Evolutionary conservation across 2,888 invertebrate species (phyloP).

Genomic region (Scaptomyza reducta): DNA sequence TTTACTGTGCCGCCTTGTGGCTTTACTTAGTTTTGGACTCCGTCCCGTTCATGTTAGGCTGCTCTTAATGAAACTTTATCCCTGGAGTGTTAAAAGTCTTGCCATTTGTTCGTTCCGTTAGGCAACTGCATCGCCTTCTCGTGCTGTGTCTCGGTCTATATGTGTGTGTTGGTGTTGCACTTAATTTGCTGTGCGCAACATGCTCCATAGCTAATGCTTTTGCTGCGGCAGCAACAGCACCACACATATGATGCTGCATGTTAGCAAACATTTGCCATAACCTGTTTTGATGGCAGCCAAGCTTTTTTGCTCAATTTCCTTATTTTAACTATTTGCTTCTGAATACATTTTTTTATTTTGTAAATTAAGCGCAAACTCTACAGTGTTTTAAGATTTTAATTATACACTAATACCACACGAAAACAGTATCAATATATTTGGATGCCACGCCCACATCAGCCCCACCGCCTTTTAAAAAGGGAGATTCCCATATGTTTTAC

Average conservation of each 20-base stretch:
- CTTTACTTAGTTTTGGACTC: constrained; percentile 61
- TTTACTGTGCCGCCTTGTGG: constrained; percentile 50
- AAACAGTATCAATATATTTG: too few relatives aligned
- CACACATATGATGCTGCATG: constrained; percentile 22
- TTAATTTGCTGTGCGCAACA: constrained; percentile 57
- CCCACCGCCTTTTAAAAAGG: too few relatives aligned
- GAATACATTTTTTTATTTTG: too few relatives aligned
- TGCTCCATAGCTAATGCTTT: constrained; percentile 36
- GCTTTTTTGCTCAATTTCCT: neutral
- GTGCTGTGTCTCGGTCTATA: constrained; percentile 2
- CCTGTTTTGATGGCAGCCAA: constrained; percentile 10
- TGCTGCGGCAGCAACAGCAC: constrained; percentile 21
- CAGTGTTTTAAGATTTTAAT: too few relatives aligned
- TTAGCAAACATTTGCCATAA: constrained; percentile 16
- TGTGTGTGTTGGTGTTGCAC: constrained; percentile 52
- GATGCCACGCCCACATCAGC: too few relatives aligned
- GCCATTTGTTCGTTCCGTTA: constrained; percentile 63
- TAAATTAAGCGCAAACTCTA: too few relatives aligned
- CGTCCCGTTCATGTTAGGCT: constrained; percentile 57
- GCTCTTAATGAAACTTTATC: constrained; percentile 81
- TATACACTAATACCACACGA: too few relatives aligned
- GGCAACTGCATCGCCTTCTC: constrained; percentile 31
- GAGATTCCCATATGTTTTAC: too few relatives aligned
- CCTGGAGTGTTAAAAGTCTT: constrained; percentile 76
- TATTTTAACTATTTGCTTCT: too few relatives aligned